phyloP scores from a whole-genome alignment of 1,140 invertebrate species.

The Ceratina calcarata region DNA sequence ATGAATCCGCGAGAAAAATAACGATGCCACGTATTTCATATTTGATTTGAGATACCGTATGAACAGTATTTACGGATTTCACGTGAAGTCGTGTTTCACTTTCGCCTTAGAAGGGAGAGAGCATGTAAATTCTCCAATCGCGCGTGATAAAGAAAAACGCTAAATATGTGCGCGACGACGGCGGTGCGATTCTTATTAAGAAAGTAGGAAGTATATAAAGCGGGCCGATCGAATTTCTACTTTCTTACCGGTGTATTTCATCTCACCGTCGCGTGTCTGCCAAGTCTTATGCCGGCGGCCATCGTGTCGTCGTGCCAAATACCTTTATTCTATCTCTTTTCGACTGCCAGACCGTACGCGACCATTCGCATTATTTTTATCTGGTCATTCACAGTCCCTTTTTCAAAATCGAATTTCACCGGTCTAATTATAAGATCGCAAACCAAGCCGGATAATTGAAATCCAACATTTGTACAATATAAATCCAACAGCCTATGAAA shows the following conservation, averaged over 20 bases:
- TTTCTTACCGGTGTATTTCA: constrained; percentile 59
- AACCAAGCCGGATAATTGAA: not conserved
- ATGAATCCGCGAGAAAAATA: no score
- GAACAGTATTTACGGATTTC: no score
- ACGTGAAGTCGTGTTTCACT: not conserved
- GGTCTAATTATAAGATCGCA: constrained; percentile 3
- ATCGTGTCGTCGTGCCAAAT: constrained; percentile 60
- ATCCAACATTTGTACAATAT: not conserved
- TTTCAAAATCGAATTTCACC: constrained; percentile 28
- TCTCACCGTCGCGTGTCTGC: constrained; percentile 43
- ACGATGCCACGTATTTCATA: no score
- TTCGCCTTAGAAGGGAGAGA: not conserved
- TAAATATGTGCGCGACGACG: not conserved
- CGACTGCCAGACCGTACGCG: constrained; percentile 53
- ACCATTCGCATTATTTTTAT: constrained; percentile 63
- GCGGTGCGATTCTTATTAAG: constrained; percentile 17
- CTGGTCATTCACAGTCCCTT: constrained; percentile 64
- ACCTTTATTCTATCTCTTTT: constrained; percentile 61
- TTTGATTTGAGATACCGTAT: no score
- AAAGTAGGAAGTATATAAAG: constrained; percentile 51
- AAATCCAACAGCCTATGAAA: no score
- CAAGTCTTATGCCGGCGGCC: constrained; percentile 59
- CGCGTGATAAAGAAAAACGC: not conserved
- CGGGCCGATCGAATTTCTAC: constrained; percentile 62
- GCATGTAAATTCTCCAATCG: not conserved